These are phyloP conservation scores for Gambusia yucatana DNA, from an alignment of 2,797 vertebrate species.

Conservation along the genomic window DNA sequence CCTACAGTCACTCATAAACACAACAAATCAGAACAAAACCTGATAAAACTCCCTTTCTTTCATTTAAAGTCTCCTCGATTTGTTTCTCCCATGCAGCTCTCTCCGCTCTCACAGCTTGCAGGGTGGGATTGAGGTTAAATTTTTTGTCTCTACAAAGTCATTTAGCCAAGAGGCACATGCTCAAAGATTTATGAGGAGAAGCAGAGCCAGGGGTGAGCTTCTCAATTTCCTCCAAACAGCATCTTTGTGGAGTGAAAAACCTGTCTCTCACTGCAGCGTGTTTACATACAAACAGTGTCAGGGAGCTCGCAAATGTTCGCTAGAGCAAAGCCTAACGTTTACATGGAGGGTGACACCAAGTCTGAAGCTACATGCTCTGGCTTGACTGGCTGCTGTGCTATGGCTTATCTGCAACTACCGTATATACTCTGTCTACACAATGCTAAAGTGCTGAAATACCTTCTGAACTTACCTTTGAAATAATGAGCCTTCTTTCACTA, in stretches of 20 bases:
- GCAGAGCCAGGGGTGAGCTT: slow-evolving; percentile 88
- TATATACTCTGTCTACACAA: background rate
- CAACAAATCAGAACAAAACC: slow-evolving; percentile 13
- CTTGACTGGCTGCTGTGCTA: background rate
- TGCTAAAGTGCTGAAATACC: background rate
- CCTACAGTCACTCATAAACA: background rate
- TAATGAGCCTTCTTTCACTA: background rate
- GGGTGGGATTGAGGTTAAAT: slow-evolving; percentile 67
- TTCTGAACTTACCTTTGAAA: background rate
- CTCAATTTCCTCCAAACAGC: slow-evolving; percentile 84
- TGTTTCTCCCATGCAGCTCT: slow-evolving; percentile 40
- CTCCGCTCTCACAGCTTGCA: slow-evolving; percentile 53
- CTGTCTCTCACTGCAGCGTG: slow-evolving; percentile 52
- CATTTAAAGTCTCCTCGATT: slow-evolving; percentile 32
- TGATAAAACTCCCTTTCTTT: slow-evolving; percentile 31
- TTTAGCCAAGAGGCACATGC: slow-evolving; percentile 92
- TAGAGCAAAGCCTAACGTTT: slow-evolving; percentile 65
- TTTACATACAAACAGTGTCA: slow-evolving; percentile 74
- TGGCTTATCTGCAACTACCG: background rate
- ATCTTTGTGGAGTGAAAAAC: slow-evolving; percentile 66
- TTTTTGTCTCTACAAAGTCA: slow-evolving; percentile 78
- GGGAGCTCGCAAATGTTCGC: slow-evolving; percentile 59
- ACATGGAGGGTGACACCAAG: slow-evolving; percentile 59
- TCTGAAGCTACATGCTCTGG: slow-evolving; percentile 24
- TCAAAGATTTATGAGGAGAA: slow-evolving; percentile 93